phyloP scores from a whole-genome alignment of 2,113 vertebrate genomes.

The Platanista minor region DNA sequence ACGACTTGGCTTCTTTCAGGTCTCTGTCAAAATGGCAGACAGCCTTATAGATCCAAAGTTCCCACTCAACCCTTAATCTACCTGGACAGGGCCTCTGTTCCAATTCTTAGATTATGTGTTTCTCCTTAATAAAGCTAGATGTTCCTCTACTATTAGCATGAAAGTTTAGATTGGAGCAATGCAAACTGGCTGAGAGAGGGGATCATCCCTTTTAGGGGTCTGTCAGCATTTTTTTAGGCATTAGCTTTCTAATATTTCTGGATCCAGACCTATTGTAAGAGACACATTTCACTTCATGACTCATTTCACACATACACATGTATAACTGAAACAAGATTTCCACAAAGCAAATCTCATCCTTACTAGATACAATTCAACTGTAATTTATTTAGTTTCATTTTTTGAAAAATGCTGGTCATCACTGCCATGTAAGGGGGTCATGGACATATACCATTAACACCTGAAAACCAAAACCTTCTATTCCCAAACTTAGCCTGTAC shows the following conservation, averaged over 20 bases:
- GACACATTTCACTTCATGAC: conserved; percentile 9
- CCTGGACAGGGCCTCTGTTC: background rate
- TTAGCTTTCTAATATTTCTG: background rate
- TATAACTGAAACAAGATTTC: conserved; percentile 16
- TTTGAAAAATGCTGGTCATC: background rate
- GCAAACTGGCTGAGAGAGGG: background rate
- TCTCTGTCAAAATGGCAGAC: background rate
- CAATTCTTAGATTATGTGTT: background rate
- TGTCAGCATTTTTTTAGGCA: background rate
- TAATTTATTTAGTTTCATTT: background rate
- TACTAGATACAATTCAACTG: background rate
- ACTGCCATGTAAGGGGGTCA: background rate
- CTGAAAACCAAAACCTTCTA: background rate
- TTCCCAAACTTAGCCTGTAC: background rate
- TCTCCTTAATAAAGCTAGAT: background rate
- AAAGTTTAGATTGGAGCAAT: background rate
- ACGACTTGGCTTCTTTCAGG: background rate
- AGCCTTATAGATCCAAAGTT: background rate
- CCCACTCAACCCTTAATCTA: background rate
- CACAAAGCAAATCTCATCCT: background rate
- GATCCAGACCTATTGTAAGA: background rate
- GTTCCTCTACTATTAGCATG: background rate
- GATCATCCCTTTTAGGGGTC: background rate
- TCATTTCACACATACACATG: background rate
- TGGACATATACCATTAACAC: background rate